Conservation (phyloP, 2,113 vertebrate species). For the Aix galericulata region DNA sequence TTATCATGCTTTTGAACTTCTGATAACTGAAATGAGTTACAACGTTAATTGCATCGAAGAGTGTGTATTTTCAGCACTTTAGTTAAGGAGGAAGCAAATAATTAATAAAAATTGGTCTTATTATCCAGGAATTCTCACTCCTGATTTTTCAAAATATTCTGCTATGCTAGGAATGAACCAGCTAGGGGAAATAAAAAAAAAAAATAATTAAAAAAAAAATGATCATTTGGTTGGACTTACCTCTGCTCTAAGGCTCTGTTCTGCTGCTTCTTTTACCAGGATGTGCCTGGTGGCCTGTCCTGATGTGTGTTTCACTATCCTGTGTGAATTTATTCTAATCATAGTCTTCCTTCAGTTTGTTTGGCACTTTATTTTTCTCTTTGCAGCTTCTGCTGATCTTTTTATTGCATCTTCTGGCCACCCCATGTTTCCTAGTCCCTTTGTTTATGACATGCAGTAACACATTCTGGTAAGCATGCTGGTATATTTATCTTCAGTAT, state of each 20-base stretch:
- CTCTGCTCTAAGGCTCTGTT: not conserved
- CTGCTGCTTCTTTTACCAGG: not conserved
- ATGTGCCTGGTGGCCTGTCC: not conserved
- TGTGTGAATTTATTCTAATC: not conserved
- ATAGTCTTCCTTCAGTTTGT: not conserved
- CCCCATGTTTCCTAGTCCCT: not conserved
- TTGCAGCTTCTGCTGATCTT: not conserved
- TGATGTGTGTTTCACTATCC: not conserved
- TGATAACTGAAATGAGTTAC: conserved; percentile 3
- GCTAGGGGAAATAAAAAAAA: not conserved
- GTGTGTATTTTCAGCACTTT: conserved; percentile 28
- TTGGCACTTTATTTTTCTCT: not conserved
- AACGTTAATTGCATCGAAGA: not conserved
- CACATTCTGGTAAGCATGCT: not conserved
- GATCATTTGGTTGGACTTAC: not conserved
- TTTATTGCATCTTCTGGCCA: not conserved
- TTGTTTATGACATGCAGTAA: not conserved
- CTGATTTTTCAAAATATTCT: not conserved
- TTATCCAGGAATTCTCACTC: conserved; percentile 12
- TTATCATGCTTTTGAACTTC: not conserved
- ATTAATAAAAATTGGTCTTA: not conserved
- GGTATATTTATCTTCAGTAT: not conserved
- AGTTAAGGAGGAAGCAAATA: not conserved
- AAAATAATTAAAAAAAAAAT: not conserved
- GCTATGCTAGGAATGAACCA: conserved; percentile 25